Conservation (phyloP, 2,797 vertebrate species). For the Alcedo quadribrachys region DNA sequence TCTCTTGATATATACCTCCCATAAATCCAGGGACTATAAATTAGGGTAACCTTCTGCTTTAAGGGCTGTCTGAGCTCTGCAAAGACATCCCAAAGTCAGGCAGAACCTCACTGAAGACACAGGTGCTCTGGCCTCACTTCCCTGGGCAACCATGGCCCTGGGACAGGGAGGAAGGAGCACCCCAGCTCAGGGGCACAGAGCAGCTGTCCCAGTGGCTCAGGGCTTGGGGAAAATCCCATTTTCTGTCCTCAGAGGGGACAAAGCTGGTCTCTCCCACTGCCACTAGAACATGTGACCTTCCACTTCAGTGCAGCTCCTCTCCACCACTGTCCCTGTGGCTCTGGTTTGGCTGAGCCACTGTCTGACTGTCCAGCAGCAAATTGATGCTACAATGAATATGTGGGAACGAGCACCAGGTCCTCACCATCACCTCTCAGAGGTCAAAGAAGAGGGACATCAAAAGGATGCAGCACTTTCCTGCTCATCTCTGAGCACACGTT, state of each 20-base stretch:
- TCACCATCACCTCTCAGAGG: not conserved
- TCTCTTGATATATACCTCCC: constrained; percentile 20
- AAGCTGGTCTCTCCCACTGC: not conserved
- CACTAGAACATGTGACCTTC: not conserved
- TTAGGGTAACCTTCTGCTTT: constrained; percentile 58
- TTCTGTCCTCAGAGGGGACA: not conserved
- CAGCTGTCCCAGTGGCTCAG: not conserved
- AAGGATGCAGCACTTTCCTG: not conserved
- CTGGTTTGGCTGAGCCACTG: not conserved
- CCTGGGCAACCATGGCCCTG: not conserved
- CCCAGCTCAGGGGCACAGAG: not conserved
- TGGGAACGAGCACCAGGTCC: not conserved
- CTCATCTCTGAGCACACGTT: not conserved
- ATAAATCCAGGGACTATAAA: constrained; percentile 57
- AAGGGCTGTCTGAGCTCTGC: constrained; percentile 23
- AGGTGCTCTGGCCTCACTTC: not conserved
- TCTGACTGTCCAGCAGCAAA: not conserved
- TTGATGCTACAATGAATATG: rapidly evolving
- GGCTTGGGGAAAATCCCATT: rapidly evolving
- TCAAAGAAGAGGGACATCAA: not conserved
- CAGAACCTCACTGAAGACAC: not conserved
- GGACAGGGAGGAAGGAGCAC: not conserved
- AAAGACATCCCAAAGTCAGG: constrained; percentile 66
- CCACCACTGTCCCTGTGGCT: not conserved
- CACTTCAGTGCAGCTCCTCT: not conserved